Evolutionary conservation across 1,140 invertebrate species (phyloP).

Genomic region (Chlorops oryzae): DNA sequence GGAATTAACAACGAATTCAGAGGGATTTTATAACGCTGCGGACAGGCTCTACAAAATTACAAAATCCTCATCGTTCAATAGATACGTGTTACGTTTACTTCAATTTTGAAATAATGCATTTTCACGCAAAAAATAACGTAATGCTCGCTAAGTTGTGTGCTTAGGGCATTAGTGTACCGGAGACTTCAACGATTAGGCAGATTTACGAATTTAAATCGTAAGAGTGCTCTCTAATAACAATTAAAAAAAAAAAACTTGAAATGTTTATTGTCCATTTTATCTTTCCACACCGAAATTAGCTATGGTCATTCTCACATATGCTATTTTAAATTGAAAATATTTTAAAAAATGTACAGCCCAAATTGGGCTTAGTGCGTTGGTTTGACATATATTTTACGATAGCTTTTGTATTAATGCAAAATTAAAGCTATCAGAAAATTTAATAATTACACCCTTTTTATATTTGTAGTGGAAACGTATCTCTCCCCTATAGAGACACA

Average conservation of each 20-base stretch:
- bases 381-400: neutral
- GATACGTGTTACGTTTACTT: too few species aligned
- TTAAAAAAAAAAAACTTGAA: too few species aligned
- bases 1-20: too few species aligned
- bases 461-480: constrained; percentile 77
- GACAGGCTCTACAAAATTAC: neutral
- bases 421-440: neutral
- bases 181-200: too few species aligned
- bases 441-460: constrained; percentile 7
- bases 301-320: neutral
- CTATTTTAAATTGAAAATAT: neutral
- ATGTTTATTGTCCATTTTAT: too few species aligned
- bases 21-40: neutral
- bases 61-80: too few species aligned
- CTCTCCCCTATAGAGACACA: constrained; percentile 89
- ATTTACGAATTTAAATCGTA: too few species aligned
- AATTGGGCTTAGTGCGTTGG: neutral
- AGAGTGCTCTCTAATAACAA: too few species aligned
- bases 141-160: too few species aligned
- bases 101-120: too few species aligned
- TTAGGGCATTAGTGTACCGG: too few species aligned
- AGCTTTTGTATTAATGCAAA: neutral
- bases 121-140: too few species aligned
- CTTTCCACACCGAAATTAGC: neutral
- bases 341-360: neutral